Percentiles rank a stretch among this genome's conserved stretches.
Conservation (phyloP, 2,113 vertebrate genomes). For the Odocoileus hemionus region DNA sequence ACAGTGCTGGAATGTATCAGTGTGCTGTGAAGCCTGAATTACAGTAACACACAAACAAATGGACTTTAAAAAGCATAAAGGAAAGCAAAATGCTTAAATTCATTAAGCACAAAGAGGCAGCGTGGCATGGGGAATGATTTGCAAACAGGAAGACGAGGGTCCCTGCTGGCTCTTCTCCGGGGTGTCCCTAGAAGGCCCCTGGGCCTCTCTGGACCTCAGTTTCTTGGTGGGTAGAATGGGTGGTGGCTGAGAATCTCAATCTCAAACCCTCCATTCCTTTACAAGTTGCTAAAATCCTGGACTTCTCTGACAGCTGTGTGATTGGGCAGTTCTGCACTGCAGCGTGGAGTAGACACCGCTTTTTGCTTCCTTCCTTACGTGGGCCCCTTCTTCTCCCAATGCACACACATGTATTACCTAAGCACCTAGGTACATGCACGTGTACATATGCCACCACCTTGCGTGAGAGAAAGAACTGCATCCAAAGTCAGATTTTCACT, state of each 20-base stretch:
- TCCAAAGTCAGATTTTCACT: background rate
- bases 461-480: background rate
- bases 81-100: background rate
- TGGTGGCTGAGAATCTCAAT: background rate
- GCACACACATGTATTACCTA: background rate
- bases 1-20: background rate
- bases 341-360: background rate
- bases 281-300: background rate
- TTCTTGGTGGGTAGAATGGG: background rate
- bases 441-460: background rate
- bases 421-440: too few species aligned
- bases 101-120: background rate
- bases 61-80: constrained; percentile 22
- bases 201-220: background rate
- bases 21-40: background rate
- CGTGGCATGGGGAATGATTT: background rate
- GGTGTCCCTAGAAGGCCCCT: background rate
- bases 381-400: background rate
- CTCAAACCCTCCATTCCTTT: background rate
- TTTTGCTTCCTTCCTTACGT: background rate
- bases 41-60: background rate
- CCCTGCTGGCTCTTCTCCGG: background rate
- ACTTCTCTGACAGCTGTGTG: background rate
- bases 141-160: background rate
- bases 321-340: background rate